phyloP scores from a whole-genome alignment of 2,888 invertebrate genomes.

The Philonicus albiceps region DNA sequence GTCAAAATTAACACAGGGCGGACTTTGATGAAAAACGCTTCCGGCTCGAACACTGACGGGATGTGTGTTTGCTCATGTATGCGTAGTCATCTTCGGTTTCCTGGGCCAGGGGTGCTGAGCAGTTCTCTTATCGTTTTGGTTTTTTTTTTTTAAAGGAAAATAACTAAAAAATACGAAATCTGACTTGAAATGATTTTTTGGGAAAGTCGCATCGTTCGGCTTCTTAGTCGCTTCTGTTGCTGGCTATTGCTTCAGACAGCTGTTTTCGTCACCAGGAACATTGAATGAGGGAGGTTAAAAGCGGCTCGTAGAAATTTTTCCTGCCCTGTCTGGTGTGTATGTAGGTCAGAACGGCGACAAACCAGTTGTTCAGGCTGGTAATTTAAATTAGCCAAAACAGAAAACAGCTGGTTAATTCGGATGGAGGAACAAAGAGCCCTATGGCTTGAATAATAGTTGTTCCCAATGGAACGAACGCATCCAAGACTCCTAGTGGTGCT shows the following conservation, averaged over 20 bases:
- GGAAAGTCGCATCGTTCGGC: not conserved
- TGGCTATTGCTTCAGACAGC: not conserved
- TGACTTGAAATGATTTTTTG: not conserved
- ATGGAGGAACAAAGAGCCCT: not conserved
- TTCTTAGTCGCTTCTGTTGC: not conserved
- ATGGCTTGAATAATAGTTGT: not conserved
- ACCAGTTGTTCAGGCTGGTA: not conserved
- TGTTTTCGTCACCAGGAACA: not conserved
- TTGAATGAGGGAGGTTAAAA: not conserved
- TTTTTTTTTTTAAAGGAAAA: not conserved
- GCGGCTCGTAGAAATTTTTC: not conserved
- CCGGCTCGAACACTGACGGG: not conserved
- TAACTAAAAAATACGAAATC: not conserved
- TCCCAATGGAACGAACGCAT: not conserved
- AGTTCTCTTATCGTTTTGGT: not conserved
- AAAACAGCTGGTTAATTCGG: not conserved
- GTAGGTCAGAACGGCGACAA: not conserved
- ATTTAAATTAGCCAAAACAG: not conserved
- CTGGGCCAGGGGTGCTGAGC: not conserved
- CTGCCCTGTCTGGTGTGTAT: not conserved
- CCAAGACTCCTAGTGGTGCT: not conserved
- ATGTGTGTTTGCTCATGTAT: conserved; percentile 1
- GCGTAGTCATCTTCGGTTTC: not conserved
- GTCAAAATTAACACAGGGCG: not conserved
- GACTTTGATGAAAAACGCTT: not conserved